Evolutionary conservation across 2,797 vertebrate species (phyloP).

Genomic region (Pitangus sulphuratus): DNA sequence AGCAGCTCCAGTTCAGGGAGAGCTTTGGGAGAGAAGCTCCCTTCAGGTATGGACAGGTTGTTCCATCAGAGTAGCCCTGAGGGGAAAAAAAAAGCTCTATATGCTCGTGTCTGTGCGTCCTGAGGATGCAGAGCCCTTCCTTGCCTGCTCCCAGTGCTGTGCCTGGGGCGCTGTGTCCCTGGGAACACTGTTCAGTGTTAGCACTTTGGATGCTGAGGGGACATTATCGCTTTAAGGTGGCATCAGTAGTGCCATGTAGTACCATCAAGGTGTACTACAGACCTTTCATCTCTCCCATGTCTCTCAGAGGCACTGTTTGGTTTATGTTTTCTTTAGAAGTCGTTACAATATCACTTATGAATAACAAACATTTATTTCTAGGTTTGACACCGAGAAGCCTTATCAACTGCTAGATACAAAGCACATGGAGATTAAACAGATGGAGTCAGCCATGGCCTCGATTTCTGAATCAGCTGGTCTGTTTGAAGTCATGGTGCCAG

Average conservation of each 20-base stretch:
- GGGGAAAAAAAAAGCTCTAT: neutral
- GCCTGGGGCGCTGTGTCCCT: neutral
- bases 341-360: neutral
- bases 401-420: slow-evolving; percentile 84
- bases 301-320: neutral
- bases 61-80: accelerated
- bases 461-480: slow-evolving; percentile 86
- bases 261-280: neutral
- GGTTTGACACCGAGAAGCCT: slow-evolving; percentile 84
- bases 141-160: neutral
- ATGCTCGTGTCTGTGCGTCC: neutral
- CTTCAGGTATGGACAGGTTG: slow-evolving; percentile 82
- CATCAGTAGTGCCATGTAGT: neutral
- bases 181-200: no score
- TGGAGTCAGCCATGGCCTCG: slow-evolving; percentile 86
- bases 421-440: slow-evolving; percentile 84
- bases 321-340: neutral
- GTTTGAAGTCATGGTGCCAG: slow-evolving; percentile 90
- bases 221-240: neutral
- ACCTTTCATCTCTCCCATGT: neutral
- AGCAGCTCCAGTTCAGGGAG: slow-evolving; percentile 86
- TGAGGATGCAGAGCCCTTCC: accelerated
- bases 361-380: slow-evolving; percentile 67
- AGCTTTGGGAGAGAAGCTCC: slow-evolving; percentile 83
- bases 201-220: neutral